Evolutionary conservation across 2,888 invertebrate genomes (phyloP).

Genomic region (Drosophila fulvimacula): DNA sequence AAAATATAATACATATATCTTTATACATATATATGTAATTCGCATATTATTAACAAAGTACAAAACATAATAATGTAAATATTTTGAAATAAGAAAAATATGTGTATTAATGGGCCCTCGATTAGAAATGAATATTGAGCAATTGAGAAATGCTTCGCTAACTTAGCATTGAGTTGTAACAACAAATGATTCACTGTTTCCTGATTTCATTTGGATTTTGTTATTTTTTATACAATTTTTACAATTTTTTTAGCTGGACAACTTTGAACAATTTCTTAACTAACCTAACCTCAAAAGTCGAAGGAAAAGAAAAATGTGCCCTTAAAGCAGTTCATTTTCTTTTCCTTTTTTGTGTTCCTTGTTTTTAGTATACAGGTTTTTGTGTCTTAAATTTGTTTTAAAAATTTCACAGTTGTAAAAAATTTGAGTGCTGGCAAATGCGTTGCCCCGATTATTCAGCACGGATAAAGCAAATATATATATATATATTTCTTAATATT

Average conservation of each 20-base stretch:
- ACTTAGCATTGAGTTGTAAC: conserved; percentile 38
- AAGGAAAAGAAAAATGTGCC: conserved; percentile 25
- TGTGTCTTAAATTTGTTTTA: conserved; percentile 3
- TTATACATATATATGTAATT: conserved; percentile 15
- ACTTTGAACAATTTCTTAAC: conserved; percentile 28
- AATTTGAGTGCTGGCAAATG: conserved; percentile 49
- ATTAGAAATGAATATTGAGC: conserved; percentile 35
- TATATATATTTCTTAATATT: conserved; percentile 55
- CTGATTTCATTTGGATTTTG: background rate
- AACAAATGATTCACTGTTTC: conserved; percentile 25
- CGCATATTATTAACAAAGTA: conserved; percentile 47
- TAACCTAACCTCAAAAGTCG: conserved; percentile 36
- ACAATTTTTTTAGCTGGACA: conserved; percentile 41
- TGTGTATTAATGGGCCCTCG: background rate
- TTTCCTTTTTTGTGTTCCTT: conserved; percentile 6
- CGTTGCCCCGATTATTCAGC: conserved; percentile 33
- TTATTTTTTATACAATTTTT: conserved; percentile 40
- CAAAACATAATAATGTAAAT: conserved; percentile 38
- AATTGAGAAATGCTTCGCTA: conserved; percentile 44
- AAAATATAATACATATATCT: conserved; percentile 11
- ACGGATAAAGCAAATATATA: conserved; percentile 46
- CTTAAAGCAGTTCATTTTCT: conserved; percentile 10
- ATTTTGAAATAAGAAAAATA: conserved; percentile 5
- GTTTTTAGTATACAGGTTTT: conserved; percentile 20
- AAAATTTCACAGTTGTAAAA: conserved; percentile 75